Evolutionary conservation across 1,140 invertebrate species (phyloP), one percentile per base, ranked within the genome.

Genomic region (Lasioglossum albipes): DNA sequence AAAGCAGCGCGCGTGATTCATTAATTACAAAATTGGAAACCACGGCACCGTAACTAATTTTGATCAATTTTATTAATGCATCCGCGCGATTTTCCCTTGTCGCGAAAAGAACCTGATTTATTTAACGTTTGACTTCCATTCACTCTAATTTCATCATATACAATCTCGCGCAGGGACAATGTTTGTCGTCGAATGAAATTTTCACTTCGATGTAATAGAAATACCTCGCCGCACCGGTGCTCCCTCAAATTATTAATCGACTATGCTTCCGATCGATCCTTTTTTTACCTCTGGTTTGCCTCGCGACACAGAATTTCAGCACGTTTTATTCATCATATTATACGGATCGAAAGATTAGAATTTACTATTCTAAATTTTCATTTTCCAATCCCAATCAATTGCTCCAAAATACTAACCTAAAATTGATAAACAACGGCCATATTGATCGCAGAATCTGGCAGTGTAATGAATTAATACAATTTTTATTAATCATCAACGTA

Each of bases 11-110:
- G 69, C 57, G 70, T 79, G 64, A 79, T 57, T 74, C 31, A 22
- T 79, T 79, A 79, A 74, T 79, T 74, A 74, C 36, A 36, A 49
- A 73, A 74, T 79, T 79, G 77, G 72, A 74, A 73, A 66, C 52
- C 77, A 2, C 49, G 7, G 27, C 42, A 0, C 31, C 62, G 22
- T 54, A 73, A 79, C 59, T 74, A 79, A 79, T 66, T 74, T 65
- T 22, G 70, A 79, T 79, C 16, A 66, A 79, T 66, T 79, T 74
- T n/a, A 18, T 16, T 22, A 74, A 54, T 27, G 57, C 22, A 22
- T 1, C 68, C n/a, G 41, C 68, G 45, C 36, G 27, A 31, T 12
- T 45, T 27, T 27, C 12, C n/a, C 12, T 57, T 42, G 36, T 9
- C 18, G 7, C 52, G 27, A 36, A 65, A 52, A n/a, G 27, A 54